Evolutionary conservation across 2,797 vertebrate genomes (phyloP).

Genomic region (Meriones psammophilus): DNA sequence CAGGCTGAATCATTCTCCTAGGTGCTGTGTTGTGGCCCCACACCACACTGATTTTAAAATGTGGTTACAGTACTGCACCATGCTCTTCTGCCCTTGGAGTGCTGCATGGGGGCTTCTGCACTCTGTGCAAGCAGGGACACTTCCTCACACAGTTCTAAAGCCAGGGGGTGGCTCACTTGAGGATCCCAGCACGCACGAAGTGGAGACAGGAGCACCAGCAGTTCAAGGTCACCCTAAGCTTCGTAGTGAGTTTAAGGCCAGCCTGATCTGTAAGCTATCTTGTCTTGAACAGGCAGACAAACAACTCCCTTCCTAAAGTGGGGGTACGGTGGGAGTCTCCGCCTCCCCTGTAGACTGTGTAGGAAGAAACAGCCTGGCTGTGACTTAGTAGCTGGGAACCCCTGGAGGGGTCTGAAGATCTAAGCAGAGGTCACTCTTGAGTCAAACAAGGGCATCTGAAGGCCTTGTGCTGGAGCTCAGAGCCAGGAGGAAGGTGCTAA

Average conservation of each 20-base stretch:
- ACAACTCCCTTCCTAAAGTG: neutral
- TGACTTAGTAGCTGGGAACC: neutral
- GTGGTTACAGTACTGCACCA: neutral
- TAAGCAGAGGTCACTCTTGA: neutral
- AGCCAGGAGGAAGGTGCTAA: neutral
- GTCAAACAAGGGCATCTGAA: neutral
- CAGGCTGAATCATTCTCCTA: neutral
- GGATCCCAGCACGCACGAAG: neutral
- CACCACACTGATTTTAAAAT: neutral
- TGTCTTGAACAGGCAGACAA: neutral
- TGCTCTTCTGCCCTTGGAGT: neutral
- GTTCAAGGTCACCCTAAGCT: neutral
- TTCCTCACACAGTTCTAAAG: neutral
- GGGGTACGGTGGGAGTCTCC: neutral
- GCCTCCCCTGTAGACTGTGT: neutral
- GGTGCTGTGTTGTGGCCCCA: neutral
- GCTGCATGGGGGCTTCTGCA: neutral
- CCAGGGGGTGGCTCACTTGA: too few relatives aligned
- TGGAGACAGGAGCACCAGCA: neutral
- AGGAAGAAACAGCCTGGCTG: neutral
- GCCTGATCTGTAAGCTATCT: neutral
- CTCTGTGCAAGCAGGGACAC: neutral
- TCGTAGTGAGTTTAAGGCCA: neutral
- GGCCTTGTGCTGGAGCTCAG: neutral
- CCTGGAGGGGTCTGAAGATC: neutral